Evolutionary conservation across 2,113 vertebrate genomes (phyloP), one percentile per base, ranked within the genome.

Genomic region (Gasterosteus aculeatus): DNA sequence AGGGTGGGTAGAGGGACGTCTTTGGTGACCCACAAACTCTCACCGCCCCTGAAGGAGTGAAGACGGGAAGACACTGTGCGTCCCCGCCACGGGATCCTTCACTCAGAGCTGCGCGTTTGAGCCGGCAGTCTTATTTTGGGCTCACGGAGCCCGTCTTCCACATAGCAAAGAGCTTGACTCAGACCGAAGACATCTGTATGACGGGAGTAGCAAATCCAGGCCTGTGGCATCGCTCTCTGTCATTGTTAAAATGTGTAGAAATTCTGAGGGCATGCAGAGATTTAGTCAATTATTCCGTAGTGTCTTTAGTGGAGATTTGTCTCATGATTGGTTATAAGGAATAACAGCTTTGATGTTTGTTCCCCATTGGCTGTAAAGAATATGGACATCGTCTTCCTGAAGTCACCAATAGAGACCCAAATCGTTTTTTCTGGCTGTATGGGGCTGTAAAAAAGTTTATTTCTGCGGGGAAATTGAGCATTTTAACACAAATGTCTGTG

Each of bases 51-150:
- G 18, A 22, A 46, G 57, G 46, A 19, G 29, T 3, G 41, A 57
- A 67, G 60, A 77, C 64, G 66, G 64, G 54, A 66, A 42, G 39
- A 62, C 47, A 65, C 10, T 5, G 22, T 10, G 10, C 26, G 69
- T n/a, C 18, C 22, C 60, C 58, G 72, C 71, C 53, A n/a, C 49
- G 49, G 77, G 71, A 83, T 58, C 69, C 19, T 60, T 83, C 80
- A 85, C 58, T 81, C 80, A 90, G 72, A 80, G 84, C 67, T 82
- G 69, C 26, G 8, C 75, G 70, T 82, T 84, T 64, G 68, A 54
- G 58, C 64, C 71, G 75, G 75, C 61, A 60, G 58, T 75, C 56
- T 83, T 76, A 61, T 79, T 81, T 69, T 58, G 75, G 69, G 74
- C 67, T 65, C 44, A 69, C 39, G 72, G 53, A 72, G 46, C 54